Conservation (phyloP, 2,113 vertebrate genomes). For the Syngnathus floridae region DNA sequence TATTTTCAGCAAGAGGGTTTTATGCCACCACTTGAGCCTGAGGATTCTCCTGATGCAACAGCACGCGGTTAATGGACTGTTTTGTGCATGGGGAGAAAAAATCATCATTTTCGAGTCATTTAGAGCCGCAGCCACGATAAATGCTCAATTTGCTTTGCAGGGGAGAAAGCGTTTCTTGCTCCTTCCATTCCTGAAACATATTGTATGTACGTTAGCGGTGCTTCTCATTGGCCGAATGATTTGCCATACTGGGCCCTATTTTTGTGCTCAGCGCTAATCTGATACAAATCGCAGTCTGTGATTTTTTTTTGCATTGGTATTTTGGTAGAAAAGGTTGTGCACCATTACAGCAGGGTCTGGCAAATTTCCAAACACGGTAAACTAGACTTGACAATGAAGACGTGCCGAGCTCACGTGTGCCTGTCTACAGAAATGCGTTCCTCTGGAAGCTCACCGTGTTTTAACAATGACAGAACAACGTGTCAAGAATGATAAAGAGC, state of each 20-base stretch:
- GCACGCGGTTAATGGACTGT: conserved; percentile 58
- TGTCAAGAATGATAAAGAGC: conserved; percentile 26
- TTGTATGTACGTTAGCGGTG: conserved; percentile 16
- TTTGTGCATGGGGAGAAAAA: conserved; percentile 34
- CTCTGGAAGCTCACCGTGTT: neutral
- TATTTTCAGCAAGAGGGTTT: conserved; percentile 29
- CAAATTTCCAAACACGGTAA: too few species aligned
- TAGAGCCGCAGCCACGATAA: conserved; percentile 45
- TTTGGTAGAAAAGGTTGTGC: too few species aligned
- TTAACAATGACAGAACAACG: conserved; percentile 25
- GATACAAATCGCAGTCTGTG: too few species aligned
- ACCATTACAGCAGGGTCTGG: too few species aligned
- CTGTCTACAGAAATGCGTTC: too few species aligned
- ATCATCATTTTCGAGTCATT: conserved; percentile 52
- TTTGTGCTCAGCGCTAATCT: too few species aligned
- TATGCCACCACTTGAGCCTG: conserved; percentile 28
- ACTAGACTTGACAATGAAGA: too few species aligned
- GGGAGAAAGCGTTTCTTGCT: conserved; percentile 13
- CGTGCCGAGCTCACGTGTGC: too few species aligned
- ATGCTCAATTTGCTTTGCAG: conserved; percentile 34
- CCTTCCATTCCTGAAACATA: conserved; percentile 33
- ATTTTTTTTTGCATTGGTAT: too few species aligned
- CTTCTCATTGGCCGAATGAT: too few species aligned
- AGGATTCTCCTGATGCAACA: conserved; percentile 40
- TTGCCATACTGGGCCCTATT: too few species aligned